A percentile compares a stretch with the other conserved stretches of the same genome.
Conservation (phyloP, 1,140 invertebrate genomes). For the Cydia splendana region DNA sequence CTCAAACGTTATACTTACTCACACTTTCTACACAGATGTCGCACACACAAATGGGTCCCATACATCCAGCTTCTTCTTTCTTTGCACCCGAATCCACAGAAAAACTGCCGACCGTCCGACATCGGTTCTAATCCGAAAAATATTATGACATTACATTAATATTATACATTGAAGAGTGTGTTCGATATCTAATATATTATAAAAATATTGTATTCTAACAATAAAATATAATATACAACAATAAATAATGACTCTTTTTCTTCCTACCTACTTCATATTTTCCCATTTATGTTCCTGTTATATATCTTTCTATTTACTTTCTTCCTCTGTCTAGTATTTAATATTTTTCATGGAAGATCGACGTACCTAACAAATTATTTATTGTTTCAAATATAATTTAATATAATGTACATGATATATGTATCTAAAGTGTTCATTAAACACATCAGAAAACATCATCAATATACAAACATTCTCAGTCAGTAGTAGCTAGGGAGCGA, state of each 20-base stretch:
- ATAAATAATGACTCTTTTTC: not conserved
- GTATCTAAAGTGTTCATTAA: not conserved
- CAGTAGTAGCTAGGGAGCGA: constrained; percentile 20
- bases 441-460: not conserved
- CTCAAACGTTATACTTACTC: not conserved
- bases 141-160: not conserved
- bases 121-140: not conserved
- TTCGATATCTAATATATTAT: not conserved
- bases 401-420: not conserved
- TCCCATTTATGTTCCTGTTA: too few relatives aligned
- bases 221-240: not conserved
- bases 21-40: not conserved
- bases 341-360: not conserved
- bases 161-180: not conserved
- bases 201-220: not conserved
- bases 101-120: not conserved
- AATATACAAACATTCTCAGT: not conserved
- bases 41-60: not conserved
- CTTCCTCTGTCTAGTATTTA: not conserved
- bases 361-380: not conserved
- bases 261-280: not conserved
- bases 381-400: not conserved
- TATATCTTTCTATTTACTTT: not conserved
- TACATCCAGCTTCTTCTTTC: not conserved
- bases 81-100: not conserved